phyloP scores from a whole-genome alignment of 2,888 invertebrate species.

The Lingula anatina region DNA sequence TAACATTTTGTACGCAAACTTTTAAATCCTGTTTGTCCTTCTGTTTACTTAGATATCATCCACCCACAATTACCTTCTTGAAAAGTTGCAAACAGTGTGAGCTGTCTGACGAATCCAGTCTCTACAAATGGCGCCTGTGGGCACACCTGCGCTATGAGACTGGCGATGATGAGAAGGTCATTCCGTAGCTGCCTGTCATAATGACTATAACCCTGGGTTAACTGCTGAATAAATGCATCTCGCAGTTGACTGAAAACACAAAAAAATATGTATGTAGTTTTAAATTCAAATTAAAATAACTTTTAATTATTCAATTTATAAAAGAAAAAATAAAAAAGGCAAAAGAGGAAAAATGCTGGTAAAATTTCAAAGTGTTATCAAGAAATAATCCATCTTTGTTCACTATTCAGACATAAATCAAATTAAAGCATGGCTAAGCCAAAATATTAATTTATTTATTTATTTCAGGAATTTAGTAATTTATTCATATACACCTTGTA shows the following conservation, averaged over 20 bases:
- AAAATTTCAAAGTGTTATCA: too few relatives aligned
- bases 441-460: too few relatives aligned
- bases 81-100: slow-evolving; percentile 49
- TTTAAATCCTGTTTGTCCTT: background rate
- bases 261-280: background rate
- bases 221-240: slow-evolving; percentile 48
- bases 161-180: slow-evolving; percentile 46
- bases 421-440: too few relatives aligned
- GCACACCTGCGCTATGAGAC: slow-evolving; percentile 35
- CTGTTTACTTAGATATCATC: too few relatives aligned
- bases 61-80: slow-evolving; percentile 51
- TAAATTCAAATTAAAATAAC: background rate
- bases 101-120: slow-evolving; percentile 49
- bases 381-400: too few relatives aligned
- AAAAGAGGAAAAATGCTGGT: too few relatives aligned
- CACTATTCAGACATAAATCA: too few relatives aligned
- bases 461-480: too few relatives aligned
- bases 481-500: too few relatives aligned
- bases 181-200: slow-evolving; percentile 51
- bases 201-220: slow-evolving; percentile 49
- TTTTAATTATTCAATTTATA: too few relatives aligned
- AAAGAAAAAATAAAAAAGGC: too few relatives aligned
- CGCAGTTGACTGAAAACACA: slow-evolving; percentile 37
- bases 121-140: slow-evolving; percentile 49
- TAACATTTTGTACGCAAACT: background rate